phyloP scores from a whole-genome alignment of 2,797 vertebrate species.

The Synanceia verrucosa region DNA sequence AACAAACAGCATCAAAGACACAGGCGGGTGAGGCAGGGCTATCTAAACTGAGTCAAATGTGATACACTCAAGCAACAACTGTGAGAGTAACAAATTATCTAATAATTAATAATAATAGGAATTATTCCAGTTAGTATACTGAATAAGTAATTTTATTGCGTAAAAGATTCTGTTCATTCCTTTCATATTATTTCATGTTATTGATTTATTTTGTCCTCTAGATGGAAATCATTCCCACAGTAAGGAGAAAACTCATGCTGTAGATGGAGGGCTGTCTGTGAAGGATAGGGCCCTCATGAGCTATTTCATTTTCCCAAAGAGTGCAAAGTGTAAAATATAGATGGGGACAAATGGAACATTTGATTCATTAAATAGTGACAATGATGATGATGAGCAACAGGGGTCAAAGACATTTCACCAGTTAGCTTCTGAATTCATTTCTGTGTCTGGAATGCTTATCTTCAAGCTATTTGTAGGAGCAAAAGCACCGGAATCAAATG shows the following conservation, averaged over 20 bases:
- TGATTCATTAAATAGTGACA: slow-evolving; percentile 16
- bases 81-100: not conserved
- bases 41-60: not conserved
- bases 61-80: not conserved
- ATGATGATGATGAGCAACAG: slow-evolving; percentile 14
- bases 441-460: not conserved
- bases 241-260: not conserved
- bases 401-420: slow-evolving; percentile 29
- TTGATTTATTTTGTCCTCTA: not conserved
- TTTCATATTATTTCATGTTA: not conserved
- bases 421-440: slow-evolving; percentile 7
- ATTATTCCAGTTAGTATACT: not conserved
- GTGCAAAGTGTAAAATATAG: slow-evolving; percentile 11
- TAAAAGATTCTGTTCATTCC: not conserved
- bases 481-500: slow-evolving; percentile 11
- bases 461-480: not conserved
- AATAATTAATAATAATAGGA: not conserved
- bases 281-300: slow-evolving; percentile 20
- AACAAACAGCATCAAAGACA: not conserved
- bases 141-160: not conserved
- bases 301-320: not conserved
- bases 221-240: not conserved
- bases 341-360: slow-evolving; percentile 16
- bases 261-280: not conserved
- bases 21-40: not conserved